A percentile compares a stretch with the other conserved stretches of the same genome.
Conservation (phyloP, 2,797 vertebrate species). For the Poecile montanus region DNA sequence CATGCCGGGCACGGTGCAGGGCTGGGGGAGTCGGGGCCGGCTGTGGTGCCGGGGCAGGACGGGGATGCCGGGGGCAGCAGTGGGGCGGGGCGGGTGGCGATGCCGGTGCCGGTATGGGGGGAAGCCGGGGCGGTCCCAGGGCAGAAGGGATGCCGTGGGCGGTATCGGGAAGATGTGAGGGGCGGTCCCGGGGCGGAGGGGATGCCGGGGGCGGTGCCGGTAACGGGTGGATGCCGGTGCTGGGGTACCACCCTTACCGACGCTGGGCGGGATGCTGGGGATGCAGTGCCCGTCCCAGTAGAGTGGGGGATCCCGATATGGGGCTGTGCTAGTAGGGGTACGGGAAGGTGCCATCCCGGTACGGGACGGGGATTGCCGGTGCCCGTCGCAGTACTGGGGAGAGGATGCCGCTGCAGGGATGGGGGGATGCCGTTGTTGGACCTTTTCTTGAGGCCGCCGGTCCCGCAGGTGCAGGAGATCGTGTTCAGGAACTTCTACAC, state of each 20-base stretch:
- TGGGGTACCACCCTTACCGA: not conserved
- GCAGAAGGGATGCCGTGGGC: no score
- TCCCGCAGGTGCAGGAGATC: constrained; percentile 86
- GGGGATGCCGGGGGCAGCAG: not conserved
- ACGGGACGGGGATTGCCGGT: not conserved
- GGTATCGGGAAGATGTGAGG: not conserved
- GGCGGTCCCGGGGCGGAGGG: not conserved
- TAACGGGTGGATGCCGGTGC: not conserved
- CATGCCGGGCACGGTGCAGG: not conserved
- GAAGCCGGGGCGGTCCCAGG: not conserved
- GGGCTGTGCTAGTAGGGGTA: not conserved
- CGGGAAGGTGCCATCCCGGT: not conserved
- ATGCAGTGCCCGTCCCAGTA: not conserved
- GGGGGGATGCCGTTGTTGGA: no score
- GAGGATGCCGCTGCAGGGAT: not conserved
- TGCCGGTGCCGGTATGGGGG: not conserved
- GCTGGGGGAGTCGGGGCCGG: not conserved
- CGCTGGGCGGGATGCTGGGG: not conserved
- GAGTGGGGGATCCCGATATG: not conserved
- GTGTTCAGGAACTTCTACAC: constrained; percentile 95
- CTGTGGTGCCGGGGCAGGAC: not conserved
- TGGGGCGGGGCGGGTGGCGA: not conserved
- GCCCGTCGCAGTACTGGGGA: not conserved
- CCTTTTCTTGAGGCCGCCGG: not conserved
- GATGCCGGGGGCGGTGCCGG: not conserved